These are phyloP conservation scores for Danaus chrysippus DNA, from an alignment of 2,888 invertebrate genomes.

Conservation along the genomic window DNA sequence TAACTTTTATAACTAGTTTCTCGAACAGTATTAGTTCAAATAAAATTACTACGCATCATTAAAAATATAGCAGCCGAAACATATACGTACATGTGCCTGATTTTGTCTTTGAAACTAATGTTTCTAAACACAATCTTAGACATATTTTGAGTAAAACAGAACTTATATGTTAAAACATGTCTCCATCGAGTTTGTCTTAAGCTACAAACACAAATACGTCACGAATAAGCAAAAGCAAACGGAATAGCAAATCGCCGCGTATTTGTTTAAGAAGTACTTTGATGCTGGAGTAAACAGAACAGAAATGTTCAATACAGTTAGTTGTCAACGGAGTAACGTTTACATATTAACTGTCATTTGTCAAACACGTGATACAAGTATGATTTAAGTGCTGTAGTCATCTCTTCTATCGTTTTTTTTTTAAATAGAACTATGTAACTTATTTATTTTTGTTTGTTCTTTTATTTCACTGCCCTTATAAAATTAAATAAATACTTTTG, in stretches of 20 bases:
- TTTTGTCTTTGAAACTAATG: too few relatives aligned
- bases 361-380: constrained; percentile 16
- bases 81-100: too few relatives aligned
- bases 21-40: constrained; percentile 20
- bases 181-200: constrained; percentile 62
- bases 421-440: too few relatives aligned
- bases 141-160: constrained; percentile 13
- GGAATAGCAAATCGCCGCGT: constrained; percentile 72
- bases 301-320: constrained; percentile 67
- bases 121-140: neutral
- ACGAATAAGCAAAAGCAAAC: constrained; percentile 58
- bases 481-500: constrained; percentile 24
- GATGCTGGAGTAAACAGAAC: constrained; percentile 65
- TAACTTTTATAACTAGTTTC: constrained; percentile 9
- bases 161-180: constrained; percentile 27
- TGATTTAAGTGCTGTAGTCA: neutral
- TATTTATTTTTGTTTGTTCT: too few relatives aligned
- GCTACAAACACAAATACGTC: constrained; percentile 72
- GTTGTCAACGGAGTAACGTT: constrained; percentile 61
- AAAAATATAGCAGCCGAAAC: too few relatives aligned
- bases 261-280: constrained; percentile 66
- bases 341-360: constrained; percentile 40
- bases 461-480: constrained; percentile 3
- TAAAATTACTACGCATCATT: too few relatives aligned
- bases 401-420: too few relatives aligned